Evolutionary conservation across 2,797 vertebrate species (phyloP), one percentile per base, ranked within the genome.

Genomic region (Phrynocephalus guinanensis): DNA sequence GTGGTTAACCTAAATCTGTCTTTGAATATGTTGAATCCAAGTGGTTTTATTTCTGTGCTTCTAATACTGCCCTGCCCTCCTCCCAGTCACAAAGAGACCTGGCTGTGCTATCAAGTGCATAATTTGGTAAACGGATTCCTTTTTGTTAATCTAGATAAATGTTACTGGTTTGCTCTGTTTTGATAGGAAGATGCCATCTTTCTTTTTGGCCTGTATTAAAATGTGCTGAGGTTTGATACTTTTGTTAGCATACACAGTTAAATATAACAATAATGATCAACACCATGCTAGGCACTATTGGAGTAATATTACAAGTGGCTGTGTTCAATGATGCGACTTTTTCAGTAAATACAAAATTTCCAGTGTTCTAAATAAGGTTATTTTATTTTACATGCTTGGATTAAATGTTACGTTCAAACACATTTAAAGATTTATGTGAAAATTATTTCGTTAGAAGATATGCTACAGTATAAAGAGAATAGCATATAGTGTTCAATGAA

Each of bases 1-100:
- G 60, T 9, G 22, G 76, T 80, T 87, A 79, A 33, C 70, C 60
- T 30, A 81, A 70, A 56, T 80, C 68, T 89, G 50, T 30, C 22
- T 9, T 85, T 3, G 0, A 86, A 87, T 88, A 86, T 56, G 10
- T 13, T 83, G 13, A 72, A 22, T 18, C 84, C 87, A 87, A 30
- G 15, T 72, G 50, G 2, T 4, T 88, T 81, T 83, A 67, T 38
- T 66, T 52, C 6, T 86, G 16, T 71, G 71, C 8, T 72, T 84
- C 18, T 84, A 72, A 79, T 80, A n/a, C 24, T 26, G 10, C 56
- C 60, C 18, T 88, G 60, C 30, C 6, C 50, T 11, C 28, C 6
- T 63, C 68, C 84, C 63, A 52, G 2, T 30, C 15, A 28, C 26
- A 15, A 84, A 67, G 8, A 79, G 24, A 81, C 50, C 13, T 85